Percentiles rank a stretch among this genome's conserved stretches.
Evolutionary conservation across 1,140 invertebrate species (phyloP).

Genomic region (Drosophila tani): DNA sequence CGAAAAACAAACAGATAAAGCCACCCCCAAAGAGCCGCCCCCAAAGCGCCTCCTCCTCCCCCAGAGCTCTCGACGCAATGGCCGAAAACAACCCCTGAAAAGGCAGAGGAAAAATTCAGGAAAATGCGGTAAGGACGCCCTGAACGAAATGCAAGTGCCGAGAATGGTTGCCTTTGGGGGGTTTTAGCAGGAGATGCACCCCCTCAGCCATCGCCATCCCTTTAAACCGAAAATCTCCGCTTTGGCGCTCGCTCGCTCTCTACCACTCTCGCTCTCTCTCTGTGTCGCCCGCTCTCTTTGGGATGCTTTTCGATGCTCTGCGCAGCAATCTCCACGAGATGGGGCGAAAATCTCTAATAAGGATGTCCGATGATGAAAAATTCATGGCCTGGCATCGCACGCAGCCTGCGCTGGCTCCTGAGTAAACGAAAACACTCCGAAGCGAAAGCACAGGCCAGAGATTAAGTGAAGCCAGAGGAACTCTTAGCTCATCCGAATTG

Average conservation of each 20-base stretch:
- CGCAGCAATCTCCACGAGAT: conserved; percentile 72
- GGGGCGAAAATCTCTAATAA: conserved; percentile 81
- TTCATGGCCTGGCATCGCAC: conserved; percentile 73
- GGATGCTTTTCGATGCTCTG: conserved; percentile 49
- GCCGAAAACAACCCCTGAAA: conserved; percentile 32
- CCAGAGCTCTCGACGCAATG: neutral
- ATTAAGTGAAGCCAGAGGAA: conserved; percentile 5
- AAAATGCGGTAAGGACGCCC: conserved; percentile 7
- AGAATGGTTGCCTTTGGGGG: neutral
- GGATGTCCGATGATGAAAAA: conserved; percentile 72
- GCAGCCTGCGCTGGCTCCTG: conserved; percentile 71
- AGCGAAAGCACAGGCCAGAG: conserved; percentile 55
- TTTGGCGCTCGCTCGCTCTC: neutral
- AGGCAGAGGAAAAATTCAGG: neutral
- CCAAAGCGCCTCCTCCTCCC: neutral
- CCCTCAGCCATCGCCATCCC: neutral
- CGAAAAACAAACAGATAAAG: conserved; percentile 61
- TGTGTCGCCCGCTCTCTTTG: conserved; percentile 10
- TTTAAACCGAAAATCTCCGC: neutral
- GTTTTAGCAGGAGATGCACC: conserved; percentile 14
- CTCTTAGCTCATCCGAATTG: conserved; percentile 41
- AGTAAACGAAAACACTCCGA: conserved; percentile 81
- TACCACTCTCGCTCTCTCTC: conserved; percentile 9
- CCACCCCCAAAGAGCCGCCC: conserved; percentile 55
- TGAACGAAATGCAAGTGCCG: neutral